Percentiles rank a stretch among this genome's conserved stretches.
These are phyloP conservation scores for Fratercula arctica DNA, from an alignment of 2,797 vertebrate species.

Conservation along the genomic window DNA sequence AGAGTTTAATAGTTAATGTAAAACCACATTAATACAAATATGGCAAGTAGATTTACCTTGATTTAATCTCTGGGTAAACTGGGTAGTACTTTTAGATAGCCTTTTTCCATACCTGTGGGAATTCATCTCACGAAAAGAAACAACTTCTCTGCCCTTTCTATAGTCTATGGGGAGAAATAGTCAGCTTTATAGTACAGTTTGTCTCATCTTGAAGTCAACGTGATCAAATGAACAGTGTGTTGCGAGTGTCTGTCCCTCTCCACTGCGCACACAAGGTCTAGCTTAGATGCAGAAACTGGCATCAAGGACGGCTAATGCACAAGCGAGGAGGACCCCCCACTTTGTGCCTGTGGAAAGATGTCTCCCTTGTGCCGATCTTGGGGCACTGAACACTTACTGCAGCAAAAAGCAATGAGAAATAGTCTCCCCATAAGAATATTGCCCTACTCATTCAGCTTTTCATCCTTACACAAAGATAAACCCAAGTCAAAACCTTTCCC, in stretches of 20 bases:
- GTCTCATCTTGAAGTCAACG: background rate
- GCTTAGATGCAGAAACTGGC: background rate
- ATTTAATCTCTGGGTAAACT: background rate
- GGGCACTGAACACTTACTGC: background rate
- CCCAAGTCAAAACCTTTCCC: background rate
- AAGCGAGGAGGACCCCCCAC: background rate
- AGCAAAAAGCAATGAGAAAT: background rate
- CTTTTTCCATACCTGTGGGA: background rate
- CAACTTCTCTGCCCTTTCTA: background rate
- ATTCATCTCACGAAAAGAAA: background rate
- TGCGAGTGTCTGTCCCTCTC: background rate
- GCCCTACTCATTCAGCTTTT: background rate
- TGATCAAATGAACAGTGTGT: background rate
- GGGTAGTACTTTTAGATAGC: background rate
- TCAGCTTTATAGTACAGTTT: background rate
- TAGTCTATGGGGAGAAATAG: background rate
- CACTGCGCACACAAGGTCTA: background rate
- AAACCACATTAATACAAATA: background rate
- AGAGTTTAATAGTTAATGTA: background rate
- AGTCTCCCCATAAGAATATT: background rate
- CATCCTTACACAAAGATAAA: background rate
- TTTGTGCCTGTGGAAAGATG: background rate
- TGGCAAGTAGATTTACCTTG: background rate
- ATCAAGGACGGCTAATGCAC: background rate
- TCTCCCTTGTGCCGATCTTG: background rate